phyloP scores from a whole-genome alignment of 1,140 invertebrate genomes.

The Anastrepha obliqua region DNA sequence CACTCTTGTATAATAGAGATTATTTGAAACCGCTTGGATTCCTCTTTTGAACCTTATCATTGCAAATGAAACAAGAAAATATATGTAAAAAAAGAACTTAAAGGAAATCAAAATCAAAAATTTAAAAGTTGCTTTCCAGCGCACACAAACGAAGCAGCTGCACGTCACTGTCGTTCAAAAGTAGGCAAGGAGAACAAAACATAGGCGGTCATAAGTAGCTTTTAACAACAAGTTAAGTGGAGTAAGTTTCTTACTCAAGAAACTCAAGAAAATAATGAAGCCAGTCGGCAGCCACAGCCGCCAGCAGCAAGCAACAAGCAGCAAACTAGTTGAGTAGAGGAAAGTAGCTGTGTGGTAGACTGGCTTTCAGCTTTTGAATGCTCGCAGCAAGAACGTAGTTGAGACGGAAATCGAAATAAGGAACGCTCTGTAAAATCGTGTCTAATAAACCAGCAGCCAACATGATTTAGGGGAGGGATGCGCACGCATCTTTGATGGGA shows the following conservation, averaged over 20 bases:
- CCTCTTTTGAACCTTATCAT: background rate
- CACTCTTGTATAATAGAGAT: background rate
- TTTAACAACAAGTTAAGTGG: constrained; percentile 37
- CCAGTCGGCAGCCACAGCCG: background rate
- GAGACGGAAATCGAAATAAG: constrained; percentile 23
- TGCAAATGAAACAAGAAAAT: background rate
- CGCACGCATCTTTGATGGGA: too few relatives aligned
- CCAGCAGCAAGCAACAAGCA: background rate
- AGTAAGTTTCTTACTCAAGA: background rate
- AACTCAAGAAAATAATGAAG: constrained; percentile 43
- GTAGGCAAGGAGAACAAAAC: background rate
- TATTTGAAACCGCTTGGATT: background rate
- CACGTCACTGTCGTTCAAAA: background rate
- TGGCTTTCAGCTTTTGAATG: background rate
- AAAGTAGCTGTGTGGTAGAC: background rate
- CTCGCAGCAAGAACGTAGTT: background rate
- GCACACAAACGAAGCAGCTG: background rate
- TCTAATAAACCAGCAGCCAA: background rate
- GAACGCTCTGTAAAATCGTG: background rate
- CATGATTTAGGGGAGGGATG: background rate
- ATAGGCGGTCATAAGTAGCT: constrained; percentile 37
- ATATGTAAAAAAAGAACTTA: background rate
- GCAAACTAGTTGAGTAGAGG: background rate
- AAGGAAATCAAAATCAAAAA: constrained; percentile 20
- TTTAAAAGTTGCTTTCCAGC: background rate